phyloP scores from a whole-genome alignment of 2,113 vertebrate species.

The Hassar affinis region DNA sequence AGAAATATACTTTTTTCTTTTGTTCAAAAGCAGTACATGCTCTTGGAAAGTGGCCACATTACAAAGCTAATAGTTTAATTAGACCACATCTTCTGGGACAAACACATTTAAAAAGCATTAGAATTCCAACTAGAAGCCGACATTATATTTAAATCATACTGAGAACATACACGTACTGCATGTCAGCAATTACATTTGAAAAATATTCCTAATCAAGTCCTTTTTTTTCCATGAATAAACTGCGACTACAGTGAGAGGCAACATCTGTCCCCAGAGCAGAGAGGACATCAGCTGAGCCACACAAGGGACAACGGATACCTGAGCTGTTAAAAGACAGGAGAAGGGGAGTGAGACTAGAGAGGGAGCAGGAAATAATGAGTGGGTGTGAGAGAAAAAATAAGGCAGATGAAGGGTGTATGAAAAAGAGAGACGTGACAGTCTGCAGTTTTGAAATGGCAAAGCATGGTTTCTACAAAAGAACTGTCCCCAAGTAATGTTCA shows the following conservation, averaged over 20 bases:
- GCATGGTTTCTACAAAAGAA: conserved; percentile 3
- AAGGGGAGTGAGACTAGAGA: background rate
- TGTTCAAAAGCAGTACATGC: conserved; percentile 21
- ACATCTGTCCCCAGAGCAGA: conserved; percentile 8
- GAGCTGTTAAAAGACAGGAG: conserved; percentile 14
- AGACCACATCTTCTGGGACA: conserved; percentile 2
- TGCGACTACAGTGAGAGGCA: background rate
- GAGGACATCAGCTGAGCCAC: background rate
- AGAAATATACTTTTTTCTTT: conserved; percentile 21
- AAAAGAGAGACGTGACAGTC: conserved; percentile 1
- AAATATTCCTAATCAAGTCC: background rate
- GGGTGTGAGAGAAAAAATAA: background rate
- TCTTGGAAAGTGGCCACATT: conserved; percentile 18
- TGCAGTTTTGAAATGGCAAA: conserved; percentile 10
- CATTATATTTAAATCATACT: conserved; percentile 12
- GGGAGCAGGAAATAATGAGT: background rate
- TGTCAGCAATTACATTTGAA: background rate
- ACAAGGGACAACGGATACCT: conserved; percentile 12
- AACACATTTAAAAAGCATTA: conserved; percentile 17
- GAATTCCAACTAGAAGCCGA: conserved; percentile 7
- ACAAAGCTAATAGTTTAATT: conserved; percentile 5
- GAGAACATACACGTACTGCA: background rate
- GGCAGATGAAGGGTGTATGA: background rate
- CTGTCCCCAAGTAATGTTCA: background rate
- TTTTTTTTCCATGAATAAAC: background rate